phyloP scores from a whole-genome alignment of 1,140 invertebrate genomes.

The Drosophila yakuba region DNA sequence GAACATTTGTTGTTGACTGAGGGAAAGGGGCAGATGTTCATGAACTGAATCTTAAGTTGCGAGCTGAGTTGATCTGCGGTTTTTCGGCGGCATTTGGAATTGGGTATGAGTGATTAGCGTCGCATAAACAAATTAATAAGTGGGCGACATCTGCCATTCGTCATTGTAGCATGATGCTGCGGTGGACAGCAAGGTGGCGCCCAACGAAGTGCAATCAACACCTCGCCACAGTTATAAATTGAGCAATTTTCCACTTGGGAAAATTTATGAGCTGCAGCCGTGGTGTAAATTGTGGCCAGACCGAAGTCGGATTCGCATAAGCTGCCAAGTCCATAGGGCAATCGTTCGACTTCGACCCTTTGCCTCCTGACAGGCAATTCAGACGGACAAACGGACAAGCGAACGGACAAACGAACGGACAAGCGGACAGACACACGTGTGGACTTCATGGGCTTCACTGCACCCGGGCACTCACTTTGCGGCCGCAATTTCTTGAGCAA shows the following conservation, averaged over 20 bases:
- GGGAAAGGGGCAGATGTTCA: constrained; percentile 22
- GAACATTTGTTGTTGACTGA: constrained; percentile 77
- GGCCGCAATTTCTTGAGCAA: constrained; percentile 55
- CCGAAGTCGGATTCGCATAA: constrained; percentile 34
- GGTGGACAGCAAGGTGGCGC: neutral
- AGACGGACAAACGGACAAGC: neutral
- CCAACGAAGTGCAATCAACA: constrained; percentile 50
- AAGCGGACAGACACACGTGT: constrained; percentile 11
- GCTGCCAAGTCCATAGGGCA: constrained; percentile 40
- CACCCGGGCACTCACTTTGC: constrained; percentile 17
- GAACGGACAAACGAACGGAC: constrained; percentile 2
- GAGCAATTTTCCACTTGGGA: constrained; percentile 60
- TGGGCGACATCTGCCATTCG: neutral
- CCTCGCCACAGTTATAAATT: constrained; percentile 59
- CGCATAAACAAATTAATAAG: constrained; percentile 75
- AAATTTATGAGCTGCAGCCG: constrained; percentile 65
- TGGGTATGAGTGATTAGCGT: constrained; percentile 70
- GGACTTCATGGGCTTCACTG: constrained; percentile 12
- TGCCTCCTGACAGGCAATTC: constrained; percentile 42
- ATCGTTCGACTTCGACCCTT: constrained; percentile 35
- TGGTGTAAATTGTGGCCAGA: constrained; percentile 47
- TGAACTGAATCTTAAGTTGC: constrained; percentile 61
- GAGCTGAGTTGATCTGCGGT: constrained; percentile 39
- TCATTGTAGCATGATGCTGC: constrained; percentile 6
- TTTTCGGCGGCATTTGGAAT: constrained; percentile 8